Percentiles rank a stretch among this genome's conserved stretches.
These are phyloP conservation scores for Zophobas morio DNA, from an alignment of 1,140 invertebrate genomes.

Conservation along the genomic window DNA sequence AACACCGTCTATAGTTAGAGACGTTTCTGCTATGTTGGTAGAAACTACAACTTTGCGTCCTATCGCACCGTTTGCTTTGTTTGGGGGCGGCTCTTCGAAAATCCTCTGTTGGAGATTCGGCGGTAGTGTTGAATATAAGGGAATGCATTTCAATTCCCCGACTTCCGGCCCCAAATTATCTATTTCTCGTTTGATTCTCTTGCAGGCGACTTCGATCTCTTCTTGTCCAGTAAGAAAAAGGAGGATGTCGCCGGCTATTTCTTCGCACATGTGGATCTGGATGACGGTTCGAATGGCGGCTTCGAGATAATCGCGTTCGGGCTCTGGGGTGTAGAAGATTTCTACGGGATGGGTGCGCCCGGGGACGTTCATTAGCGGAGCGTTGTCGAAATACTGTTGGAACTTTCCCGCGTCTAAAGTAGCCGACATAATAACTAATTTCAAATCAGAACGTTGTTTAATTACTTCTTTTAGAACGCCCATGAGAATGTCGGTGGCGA, in stretches of 20 bases:
- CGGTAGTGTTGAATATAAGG: slow-evolving; percentile 97
- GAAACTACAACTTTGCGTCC: slow-evolving; percentile 98
- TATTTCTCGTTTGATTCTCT: slow-evolving; percentile 96
- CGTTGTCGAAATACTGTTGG: slow-evolving; percentile 98
- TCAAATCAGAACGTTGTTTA: slow-evolving; percentile 93
- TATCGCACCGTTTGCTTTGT: slow-evolving; percentile 93
- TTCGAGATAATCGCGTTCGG: slow-evolving; percentile 98
- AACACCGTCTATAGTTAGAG: slow-evolving; percentile 99
- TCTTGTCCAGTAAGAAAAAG: slow-evolving; percentile 95
- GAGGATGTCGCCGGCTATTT: slow-evolving; percentile 93
- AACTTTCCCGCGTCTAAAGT: slow-evolving; percentile 99
- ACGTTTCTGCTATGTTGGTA: slow-evolving; percentile 99
- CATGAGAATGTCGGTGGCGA: slow-evolving; percentile 99
- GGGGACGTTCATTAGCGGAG: slow-evolving; percentile 98
- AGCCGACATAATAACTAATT: slow-evolving; percentile 99
- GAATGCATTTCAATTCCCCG: slow-evolving; percentile 98
- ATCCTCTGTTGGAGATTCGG: slow-evolving; percentile 98
- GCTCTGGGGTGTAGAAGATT: slow-evolving; percentile 99
- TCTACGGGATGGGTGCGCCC: slow-evolving; percentile 97
- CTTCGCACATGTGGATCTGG: slow-evolving; percentile 99
- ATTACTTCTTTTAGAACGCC: slow-evolving; percentile 98
- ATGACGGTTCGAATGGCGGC: slow-evolving; percentile 98
- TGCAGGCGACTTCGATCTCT: slow-evolving; percentile 99
- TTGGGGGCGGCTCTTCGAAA: slow-evolving; percentile 95
- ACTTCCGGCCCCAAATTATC: slow-evolving; percentile 97